Evolutionary conservation across 2,113 vertebrate species (phyloP).

Genomic region (Aegotheles bennettii): DNA sequence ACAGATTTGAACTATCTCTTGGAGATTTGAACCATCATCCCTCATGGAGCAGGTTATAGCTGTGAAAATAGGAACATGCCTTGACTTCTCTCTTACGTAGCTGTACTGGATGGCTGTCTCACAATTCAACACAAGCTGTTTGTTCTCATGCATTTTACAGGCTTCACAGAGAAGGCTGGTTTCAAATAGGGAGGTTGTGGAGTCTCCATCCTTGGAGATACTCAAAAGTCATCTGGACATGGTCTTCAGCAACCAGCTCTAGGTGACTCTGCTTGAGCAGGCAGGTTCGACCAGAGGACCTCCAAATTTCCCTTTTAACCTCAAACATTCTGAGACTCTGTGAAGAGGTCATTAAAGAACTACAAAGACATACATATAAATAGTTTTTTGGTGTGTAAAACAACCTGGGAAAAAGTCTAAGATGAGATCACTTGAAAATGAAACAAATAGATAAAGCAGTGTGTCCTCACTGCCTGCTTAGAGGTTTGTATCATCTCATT

Average conservation of each 20-base stretch:
- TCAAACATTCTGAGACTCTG: background rate
- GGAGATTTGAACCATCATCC: background rate
- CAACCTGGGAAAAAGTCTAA: background rate
- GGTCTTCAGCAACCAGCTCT: background rate
- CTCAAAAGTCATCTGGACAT: background rate
- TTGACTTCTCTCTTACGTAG: background rate
- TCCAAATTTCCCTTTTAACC: background rate
- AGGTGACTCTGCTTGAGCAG: background rate
- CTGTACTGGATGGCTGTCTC: background rate
- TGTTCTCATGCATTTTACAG: background rate
- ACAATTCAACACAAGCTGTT: background rate
- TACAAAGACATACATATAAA: background rate
- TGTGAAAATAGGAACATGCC: background rate
- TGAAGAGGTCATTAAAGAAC: background rate
- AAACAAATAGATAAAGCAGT: background rate
- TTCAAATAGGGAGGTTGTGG: background rate
- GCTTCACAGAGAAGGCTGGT: background rate
- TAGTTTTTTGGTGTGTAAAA: background rate
- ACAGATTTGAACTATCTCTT: background rate
- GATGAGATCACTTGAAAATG: background rate
- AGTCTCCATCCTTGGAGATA: background rate
- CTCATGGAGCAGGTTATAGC: background rate
- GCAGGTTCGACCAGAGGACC: background rate
- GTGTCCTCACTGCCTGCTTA: background rate
- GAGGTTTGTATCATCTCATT: background rate